Conservation (phyloP, 2,888 invertebrate genomes). For the Eristalinus sepulchralis region DNA sequence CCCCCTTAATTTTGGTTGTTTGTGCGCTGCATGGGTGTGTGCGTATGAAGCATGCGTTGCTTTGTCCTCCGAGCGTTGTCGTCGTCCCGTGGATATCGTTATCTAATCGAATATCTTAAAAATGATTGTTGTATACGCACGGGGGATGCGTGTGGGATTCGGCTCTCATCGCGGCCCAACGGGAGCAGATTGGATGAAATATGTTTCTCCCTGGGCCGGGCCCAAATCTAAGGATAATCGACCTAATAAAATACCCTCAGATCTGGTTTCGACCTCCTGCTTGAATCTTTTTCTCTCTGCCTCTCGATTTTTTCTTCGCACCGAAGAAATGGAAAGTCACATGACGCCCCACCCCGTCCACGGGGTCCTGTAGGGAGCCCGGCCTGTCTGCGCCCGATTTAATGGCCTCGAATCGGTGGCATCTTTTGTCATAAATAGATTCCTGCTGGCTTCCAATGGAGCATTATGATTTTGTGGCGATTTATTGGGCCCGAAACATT, state of each 20-base stretch:
- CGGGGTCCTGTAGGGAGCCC: conserved; percentile 27
- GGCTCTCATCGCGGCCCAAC: neutral
- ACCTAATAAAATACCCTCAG: conserved; percentile 60
- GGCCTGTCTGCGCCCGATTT: conserved; percentile 59
- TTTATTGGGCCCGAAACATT: conserved; percentile 58
- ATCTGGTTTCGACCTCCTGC: neutral
- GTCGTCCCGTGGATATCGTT: conserved; percentile 41
- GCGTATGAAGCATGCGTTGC: neutral
- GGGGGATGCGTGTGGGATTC: conserved; percentile 6
- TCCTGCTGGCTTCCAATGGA: conserved; percentile 8
- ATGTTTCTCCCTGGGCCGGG: conserved; percentile 35
- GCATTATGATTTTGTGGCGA: conserved; percentile 62
- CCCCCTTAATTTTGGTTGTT: conserved; percentile 28
- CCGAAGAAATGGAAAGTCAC: neutral
- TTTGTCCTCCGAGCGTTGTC: conserved; percentile 17
- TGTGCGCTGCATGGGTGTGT: neutral
- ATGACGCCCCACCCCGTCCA: neutral
- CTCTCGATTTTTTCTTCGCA: neutral
- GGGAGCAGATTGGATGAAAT: conserved; percentile 46
- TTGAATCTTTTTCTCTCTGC: neutral
- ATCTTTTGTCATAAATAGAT: conserved; percentile 61
- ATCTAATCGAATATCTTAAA: conserved; percentile 70
- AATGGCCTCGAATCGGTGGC: conserved; percentile 61
- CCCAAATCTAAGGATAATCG: conserved; percentile 69
- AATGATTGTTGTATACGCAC: conserved; percentile 46